These are phyloP conservation scores for Myotis vivesi DNA, from an alignment of 2,797 vertebrate species.

Conservation along the genomic window DNA sequence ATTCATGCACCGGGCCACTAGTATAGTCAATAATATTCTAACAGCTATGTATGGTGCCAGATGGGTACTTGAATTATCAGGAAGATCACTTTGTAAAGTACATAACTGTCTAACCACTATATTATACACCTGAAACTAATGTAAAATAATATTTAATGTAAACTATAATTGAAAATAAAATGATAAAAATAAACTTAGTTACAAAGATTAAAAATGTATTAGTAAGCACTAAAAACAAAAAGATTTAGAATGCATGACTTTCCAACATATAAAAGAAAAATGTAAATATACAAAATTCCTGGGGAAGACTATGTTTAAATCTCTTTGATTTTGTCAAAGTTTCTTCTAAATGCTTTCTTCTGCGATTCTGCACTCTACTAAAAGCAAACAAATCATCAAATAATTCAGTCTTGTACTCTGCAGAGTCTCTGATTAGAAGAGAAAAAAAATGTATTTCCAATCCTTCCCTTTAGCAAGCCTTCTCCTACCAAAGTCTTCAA, in stretches of 20 bases:
- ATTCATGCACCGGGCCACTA: too few relatives aligned
- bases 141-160: background rate
- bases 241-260: background rate
- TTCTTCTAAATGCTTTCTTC: background rate
- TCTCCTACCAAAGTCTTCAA: background rate
- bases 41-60: too few relatives aligned
- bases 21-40: too few relatives aligned
- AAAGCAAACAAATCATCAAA: background rate
- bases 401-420: background rate
- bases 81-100: background rate
- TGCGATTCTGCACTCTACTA: background rate
- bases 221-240: slow-evolving; percentile 12
- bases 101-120: background rate
- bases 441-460: background rate
- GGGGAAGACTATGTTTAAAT: background rate
- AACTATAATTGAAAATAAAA: background rate
- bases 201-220: background rate
- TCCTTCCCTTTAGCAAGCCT: background rate
- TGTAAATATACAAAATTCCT: background rate
- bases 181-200: background rate
- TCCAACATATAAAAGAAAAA: background rate
- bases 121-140: background rate
- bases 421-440: background rate
- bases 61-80: too few relatives aligned
- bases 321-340: background rate